Evolutionary conservation across 2,888 invertebrate species (phyloP), one percentile per base, ranked within the genome.

Genomic region (Synanthedon vespiformis): DNA sequence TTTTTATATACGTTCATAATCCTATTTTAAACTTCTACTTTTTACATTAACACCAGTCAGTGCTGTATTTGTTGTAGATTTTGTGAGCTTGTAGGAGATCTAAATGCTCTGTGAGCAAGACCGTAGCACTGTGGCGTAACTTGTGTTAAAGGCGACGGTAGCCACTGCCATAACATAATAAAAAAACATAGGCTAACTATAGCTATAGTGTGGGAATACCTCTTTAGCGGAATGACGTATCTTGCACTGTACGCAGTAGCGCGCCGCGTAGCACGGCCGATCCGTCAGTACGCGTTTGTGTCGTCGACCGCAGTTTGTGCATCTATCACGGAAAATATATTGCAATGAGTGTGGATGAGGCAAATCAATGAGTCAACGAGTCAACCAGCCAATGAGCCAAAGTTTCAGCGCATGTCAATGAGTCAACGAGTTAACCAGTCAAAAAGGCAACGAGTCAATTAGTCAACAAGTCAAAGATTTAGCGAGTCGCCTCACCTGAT

Each of bases 231-330:
- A 92, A 85, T 97, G 96, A 60, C 94, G 91, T 65, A 95, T 95
- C 82, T 95, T 95, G 86, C 96, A 96, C 68, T 94, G 92, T 59
- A 92, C 90, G 88, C 98, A 98, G 85, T 94, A 95, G 14, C 98
- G 89, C 51, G 97, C 97, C 56, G 96, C 96, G 80, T 95, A 96
- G 80, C 94, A 93, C 58, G 96, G 95, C 70, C 97, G 90, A 61
- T 94, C 93, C 18, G 95, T 93, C 70, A 93, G 90, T 64, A 94
- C 91, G 60, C 97, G 92, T 75, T 94, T 94, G 86, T 98, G 98
- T 48, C 96, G 91, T 18, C 94, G 91, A 4, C 95, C 94, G 85
- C 98, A 98, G 80, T 96, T 95, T 72, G 96, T 97, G 88, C 98
- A 98, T 69, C 96, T 91, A 18, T 22, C 18, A 34, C 2, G 10